Percentiles rank a stretch among this genome's conserved stretches.
Evolutionary conservation across 2,888 invertebrate genomes (phyloP).

Genomic region (Synanthedon andrenaeformis): DNA sequence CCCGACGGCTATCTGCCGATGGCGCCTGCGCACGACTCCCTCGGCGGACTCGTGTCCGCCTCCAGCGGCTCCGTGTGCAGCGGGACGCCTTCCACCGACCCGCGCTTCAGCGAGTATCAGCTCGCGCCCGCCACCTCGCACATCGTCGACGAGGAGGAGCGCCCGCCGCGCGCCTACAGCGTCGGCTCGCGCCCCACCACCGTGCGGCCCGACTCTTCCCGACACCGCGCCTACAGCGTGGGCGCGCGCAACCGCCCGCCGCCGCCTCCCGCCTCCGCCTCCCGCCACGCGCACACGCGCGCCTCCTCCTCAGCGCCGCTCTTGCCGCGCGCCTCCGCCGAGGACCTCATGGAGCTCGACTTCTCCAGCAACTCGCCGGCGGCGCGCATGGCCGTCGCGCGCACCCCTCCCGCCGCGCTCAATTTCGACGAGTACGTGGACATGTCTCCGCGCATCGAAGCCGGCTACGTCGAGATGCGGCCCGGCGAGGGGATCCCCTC

Average conservation of each 20-base stretch:
- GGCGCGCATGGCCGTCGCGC: conserved; percentile 29
- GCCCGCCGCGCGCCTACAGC: conserved; percentile 85
- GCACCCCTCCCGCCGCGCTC: conserved; percentile 33
- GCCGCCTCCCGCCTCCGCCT: conserved; percentile 16
- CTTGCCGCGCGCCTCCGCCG: conserved; percentile 67
- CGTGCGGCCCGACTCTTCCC: conserved; percentile 43
- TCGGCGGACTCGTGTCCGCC: conserved; percentile 50
- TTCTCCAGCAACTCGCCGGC: conserved; percentile 42
- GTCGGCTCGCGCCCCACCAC: conserved; percentile 84
- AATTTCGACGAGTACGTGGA: conserved; percentile 59
- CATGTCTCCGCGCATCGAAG: conserved; percentile 50
- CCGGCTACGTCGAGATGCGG: conserved; percentile 75
- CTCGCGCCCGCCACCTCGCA: conserved; percentile 85
- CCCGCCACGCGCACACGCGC: conserved; percentile 20
- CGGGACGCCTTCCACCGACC: conserved; percentile 85
- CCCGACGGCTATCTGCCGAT: conserved; percentile 75
- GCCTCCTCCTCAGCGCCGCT: conserved; percentile 54
- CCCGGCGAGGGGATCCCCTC: conserved; percentile 27
- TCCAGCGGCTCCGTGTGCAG: conserved; percentile 82
- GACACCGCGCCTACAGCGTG: conserved; percentile 71
- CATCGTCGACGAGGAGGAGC: conserved; percentile 73
- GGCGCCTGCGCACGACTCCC: conserved; percentile 60
- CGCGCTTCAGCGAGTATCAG: conserved; percentile 81
- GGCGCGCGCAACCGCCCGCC: conserved; percentile 37
- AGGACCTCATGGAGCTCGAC: conserved; percentile 85